Percentiles rank a stretch among this genome's conserved stretches.
These are phyloP conservation scores for Hydrozoanthus tunicans DNA, from an alignment of 64 coral and sea anemone genomes.

Conservation along the genomic window DNA sequence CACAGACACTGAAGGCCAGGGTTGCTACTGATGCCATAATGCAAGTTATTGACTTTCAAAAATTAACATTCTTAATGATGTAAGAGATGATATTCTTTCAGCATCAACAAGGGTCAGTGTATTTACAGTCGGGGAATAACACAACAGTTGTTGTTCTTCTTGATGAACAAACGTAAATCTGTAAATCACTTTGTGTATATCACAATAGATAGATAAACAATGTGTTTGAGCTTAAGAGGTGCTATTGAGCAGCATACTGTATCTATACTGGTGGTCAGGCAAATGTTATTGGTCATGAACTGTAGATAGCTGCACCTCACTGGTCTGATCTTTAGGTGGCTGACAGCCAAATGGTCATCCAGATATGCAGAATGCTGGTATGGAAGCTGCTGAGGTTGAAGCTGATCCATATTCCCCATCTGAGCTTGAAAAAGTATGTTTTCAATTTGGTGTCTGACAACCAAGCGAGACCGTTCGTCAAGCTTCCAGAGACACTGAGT, in stretches of 20 bases:
- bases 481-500: background rate
- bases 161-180: background rate
- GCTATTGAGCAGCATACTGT: conserved; percentile 1
- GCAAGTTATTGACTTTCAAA: background rate
- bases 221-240: background rate
- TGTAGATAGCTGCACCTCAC: background rate
- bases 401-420: background rate
- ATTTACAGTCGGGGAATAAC: background rate
- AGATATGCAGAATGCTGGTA: conserved; percentile 13
- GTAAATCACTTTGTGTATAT: background rate
- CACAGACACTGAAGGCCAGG: too few species aligned
- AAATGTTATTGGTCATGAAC: conserved; percentile 1
- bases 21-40: background rate
- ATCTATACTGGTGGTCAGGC: background rate
- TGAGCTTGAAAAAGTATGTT: conserved; percentile 24
- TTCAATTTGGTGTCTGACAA: conserved; percentile 18
- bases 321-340: background rate
- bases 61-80: background rate
- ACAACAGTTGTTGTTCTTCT: conserved; percentile 1
- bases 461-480: background rate
- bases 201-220: too few species aligned
- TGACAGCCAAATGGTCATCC: background rate
- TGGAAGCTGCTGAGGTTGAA: conserved; percentile 7
- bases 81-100: background rate
- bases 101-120: background rate